Evolutionary conservation across 2,113 vertebrate species (phyloP), one percentile per base, ranked within the genome.

Genomic region (Solenodon paradoxus): DNA sequence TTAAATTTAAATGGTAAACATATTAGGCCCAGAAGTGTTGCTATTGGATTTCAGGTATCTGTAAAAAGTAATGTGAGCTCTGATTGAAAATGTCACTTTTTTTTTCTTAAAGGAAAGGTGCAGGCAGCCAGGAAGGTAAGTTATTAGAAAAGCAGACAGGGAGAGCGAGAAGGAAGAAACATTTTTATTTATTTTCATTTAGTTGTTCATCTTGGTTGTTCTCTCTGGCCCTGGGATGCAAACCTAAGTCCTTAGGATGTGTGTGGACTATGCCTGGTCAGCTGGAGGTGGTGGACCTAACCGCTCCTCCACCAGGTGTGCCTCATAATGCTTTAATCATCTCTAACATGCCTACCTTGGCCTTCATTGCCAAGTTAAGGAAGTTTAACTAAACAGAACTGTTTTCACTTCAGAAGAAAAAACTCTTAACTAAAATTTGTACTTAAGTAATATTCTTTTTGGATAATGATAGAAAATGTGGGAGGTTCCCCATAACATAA

Each of bases 1-100:
- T 93, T 94, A 81, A 92, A 92, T 85, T 96, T 92, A 82, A 59
- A 66, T 35, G 40, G 32, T 92, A 77, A 95, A 24, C 49, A 84
- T 51, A 64, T 91, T 66, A 53, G 49, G n/a, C 22, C n/a, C 26
- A 49, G 11, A 2, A 35, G 8, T 85, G 40, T 64, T 86, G 42
- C 40, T 87, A 1, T 64, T 93, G 55, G 53, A 90, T 77, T 96
- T 90, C 40, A 86, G 74, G 28, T 53, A n/a, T 90, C 51, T 94
- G n/a, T 88, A 40, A 57, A 88, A 88, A 83, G 45, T 64, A 88
- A 84, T 64, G 24, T 78, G 80, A 94, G 30, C 57, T 49, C 63
- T 81, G 77, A n/a, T 64, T 86, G 94, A 30, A 87, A 83, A 94
- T 32, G 49, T 77, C n/a, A 35, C 53, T 49, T n/a, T n/a, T n/a